Evolutionary conservation across 2,888 invertebrate genomes (phyloP).

Genomic region (Macrosiphum euphorbiae): DNA sequence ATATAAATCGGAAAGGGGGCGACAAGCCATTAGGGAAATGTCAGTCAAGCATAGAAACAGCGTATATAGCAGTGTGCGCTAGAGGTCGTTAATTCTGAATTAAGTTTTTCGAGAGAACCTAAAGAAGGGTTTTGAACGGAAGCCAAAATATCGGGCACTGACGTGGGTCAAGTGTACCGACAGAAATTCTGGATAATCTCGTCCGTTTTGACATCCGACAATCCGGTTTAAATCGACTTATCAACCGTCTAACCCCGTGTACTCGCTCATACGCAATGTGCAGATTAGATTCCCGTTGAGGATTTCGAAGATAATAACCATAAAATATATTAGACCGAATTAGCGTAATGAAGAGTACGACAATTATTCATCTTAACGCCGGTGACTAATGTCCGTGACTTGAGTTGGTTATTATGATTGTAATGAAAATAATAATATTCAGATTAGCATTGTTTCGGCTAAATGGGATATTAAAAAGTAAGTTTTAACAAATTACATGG

Average conservation of each 20-base stretch:
- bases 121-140: conserved; percentile 60
- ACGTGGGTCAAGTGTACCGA: conserved; percentile 60
- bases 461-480: neutral
- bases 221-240: conserved; percentile 54
- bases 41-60: conserved; percentile 48
- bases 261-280: neutral
- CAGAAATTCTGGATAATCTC: conserved; percentile 47
- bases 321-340: conserved; percentile 35
- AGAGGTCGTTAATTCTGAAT: conserved; percentile 55
- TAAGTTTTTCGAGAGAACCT: conserved; percentile 48
- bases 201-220: conserved; percentile 49
- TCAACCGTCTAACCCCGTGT: neutral
- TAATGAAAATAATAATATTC: conserved; percentile 19
- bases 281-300: neutral
- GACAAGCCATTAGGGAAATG: conserved; percentile 62
- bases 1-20: conserved; percentile 52
- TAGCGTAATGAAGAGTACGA: neutral
- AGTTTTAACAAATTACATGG: conserved; percentile 24
- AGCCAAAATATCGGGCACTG: conserved; percentile 63
- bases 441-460: conserved; percentile 14
- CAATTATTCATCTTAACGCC: conserved; percentile 27
- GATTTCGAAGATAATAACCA: neutral
- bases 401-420: neutral
- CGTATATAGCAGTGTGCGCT: neutral
- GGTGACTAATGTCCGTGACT: conserved; percentile 10